Evolutionary conservation across 37 sponge, comb jelly and placozoan species (phyloP).

Genomic region (Geodia barretti): DNA sequence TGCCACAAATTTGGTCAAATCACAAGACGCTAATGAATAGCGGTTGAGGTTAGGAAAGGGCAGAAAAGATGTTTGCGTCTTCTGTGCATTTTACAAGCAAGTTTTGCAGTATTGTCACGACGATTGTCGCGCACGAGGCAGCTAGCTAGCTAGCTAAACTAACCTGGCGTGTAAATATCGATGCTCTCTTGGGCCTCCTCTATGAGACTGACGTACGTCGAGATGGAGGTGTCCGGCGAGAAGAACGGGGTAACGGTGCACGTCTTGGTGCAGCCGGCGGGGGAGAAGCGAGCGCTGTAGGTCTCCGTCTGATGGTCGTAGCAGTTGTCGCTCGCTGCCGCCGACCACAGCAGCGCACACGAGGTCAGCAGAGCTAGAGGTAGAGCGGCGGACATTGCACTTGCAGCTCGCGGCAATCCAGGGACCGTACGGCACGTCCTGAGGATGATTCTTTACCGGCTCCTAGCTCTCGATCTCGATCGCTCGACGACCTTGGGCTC

Average conservation of each 20-base stretch:
- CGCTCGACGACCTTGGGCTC: neutral
- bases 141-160: no score
- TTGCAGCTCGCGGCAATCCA: no score
- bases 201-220: slow-evolving; percentile 74
- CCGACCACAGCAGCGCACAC: neutral
- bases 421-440: neutral
- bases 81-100: no score
- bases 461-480: no score
- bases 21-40: no score
- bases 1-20: no score
- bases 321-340: slow-evolving; percentile 20
- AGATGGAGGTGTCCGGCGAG: slow-evolving; percentile 83
- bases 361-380: no score
- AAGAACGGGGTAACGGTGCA: slow-evolving; percentile 87
- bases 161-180: slow-evolving; percentile 84
- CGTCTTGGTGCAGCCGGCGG: slow-evolving; percentile 29
- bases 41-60: no score
- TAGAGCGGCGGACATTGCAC: no score
- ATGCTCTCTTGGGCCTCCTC: slow-evolving; percentile 58
- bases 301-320: slow-evolving; percentile 81
- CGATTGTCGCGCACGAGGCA: no score
- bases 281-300: slow-evolving; percentile 52
- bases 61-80: no score
- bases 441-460: neutral
- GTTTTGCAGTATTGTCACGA: no score